Conservation (phyloP, 2,888 invertebrate genomes). For the Frankliniella fusca region DNA sequence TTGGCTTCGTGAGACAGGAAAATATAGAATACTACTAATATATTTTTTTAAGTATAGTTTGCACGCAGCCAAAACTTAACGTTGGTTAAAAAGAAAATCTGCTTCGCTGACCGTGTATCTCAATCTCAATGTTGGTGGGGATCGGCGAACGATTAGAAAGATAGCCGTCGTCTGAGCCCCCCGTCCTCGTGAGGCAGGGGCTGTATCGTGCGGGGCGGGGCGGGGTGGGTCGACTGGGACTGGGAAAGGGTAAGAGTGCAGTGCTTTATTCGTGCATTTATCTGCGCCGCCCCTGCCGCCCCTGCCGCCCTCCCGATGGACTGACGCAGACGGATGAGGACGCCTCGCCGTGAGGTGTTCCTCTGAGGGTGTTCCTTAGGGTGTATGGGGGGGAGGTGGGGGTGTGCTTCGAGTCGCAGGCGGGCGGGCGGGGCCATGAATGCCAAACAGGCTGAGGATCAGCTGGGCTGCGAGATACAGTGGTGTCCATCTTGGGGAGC, state of each 20-base stretch:
- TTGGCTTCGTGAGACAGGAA: no score
- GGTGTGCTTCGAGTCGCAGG: background rate
- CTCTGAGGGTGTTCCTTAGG: background rate
- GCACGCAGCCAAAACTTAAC: no score
- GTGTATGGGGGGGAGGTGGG: background rate
- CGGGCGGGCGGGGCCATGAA: background rate
- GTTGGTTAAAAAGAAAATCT: no score
- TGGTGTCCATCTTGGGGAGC: background rate
- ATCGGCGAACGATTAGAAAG: no score
- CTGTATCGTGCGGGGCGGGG: background rate
- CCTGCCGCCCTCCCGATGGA: background rate
- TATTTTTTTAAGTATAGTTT: no score
- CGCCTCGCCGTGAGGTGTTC: background rate
- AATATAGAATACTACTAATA: no score
- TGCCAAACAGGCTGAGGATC: slow-evolving; percentile 5
- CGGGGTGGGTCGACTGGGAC: slow-evolving; percentile 23
- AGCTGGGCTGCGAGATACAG: slow-evolving; percentile 1
- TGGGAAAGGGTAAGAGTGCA: background rate
- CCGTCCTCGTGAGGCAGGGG: no score
- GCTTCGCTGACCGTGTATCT: no score
- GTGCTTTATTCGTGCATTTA: slow-evolving; percentile 25
- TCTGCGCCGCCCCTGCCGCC: background rate
- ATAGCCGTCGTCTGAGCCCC: no score
- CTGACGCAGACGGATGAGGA: background rate
- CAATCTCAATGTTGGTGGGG: no score